Conservation (phyloP, 2,113 vertebrate genomes). For the Mustela lutreola region DNA sequence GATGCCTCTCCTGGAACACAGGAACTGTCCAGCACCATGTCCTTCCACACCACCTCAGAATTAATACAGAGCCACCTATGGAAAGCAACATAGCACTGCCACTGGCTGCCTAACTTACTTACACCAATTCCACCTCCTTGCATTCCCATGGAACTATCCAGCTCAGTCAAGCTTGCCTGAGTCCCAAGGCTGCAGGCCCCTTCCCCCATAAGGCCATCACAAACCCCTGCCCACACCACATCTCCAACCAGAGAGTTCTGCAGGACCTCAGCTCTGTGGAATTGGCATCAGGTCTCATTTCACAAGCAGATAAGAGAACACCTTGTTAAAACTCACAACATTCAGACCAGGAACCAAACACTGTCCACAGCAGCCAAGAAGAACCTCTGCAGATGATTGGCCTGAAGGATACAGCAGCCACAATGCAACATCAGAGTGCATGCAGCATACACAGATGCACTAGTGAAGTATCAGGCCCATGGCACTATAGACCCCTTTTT, state of each 20-base stretch:
- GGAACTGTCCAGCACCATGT: background rate
- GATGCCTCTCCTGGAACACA: background rate
- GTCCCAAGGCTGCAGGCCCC: background rate
- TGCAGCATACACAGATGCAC: background rate
- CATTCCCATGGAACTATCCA: background rate
- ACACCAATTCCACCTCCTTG: background rate
- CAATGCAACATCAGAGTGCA: background rate
- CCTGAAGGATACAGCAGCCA: background rate
- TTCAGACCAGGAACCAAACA: background rate
- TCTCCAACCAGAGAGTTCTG: background rate
- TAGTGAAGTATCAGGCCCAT: background rate
- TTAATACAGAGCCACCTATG: background rate
- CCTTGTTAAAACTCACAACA: background rate
- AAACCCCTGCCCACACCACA: background rate
- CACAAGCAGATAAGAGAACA: background rate
- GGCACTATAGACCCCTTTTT: background rate
- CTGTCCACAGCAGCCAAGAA: background rate
- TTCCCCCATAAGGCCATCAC: background rate
- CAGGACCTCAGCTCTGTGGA: background rate
- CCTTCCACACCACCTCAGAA: background rate
- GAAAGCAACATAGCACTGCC: background rate
- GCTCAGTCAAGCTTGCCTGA: background rate
- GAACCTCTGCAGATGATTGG: background rate
- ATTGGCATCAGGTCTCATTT: background rate
- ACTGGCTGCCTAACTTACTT: background rate